Evolutionary conservation across 2,797 vertebrate genomes (phyloP).

Genomic region (Clarias laeviceps): DNA sequence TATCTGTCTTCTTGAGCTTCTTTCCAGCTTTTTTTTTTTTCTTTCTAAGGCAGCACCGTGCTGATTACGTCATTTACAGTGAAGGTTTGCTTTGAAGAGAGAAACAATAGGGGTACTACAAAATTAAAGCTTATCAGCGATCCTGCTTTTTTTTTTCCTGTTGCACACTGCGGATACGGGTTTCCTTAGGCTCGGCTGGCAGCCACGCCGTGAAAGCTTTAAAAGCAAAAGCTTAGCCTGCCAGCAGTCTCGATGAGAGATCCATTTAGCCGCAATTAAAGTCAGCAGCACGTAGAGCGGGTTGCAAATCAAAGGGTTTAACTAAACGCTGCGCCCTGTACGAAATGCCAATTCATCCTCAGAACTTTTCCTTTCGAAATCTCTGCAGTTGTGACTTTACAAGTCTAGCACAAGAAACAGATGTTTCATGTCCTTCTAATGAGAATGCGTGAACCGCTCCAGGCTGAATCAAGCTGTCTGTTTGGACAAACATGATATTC

Average conservation of each 20-base stretch:
- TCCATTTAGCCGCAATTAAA: conserved; percentile 57
- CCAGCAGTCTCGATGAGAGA: conserved; percentile 46
- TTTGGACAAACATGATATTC: background rate
- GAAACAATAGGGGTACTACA: conserved; percentile 31
- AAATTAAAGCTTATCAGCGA: conserved; percentile 50
- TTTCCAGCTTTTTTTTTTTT: background rate
- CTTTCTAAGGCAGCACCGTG: background rate
- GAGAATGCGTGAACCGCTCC: background rate
- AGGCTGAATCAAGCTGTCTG: conserved; percentile 2
- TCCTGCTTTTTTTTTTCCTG: background rate
- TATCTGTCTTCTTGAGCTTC: too few relatives aligned
- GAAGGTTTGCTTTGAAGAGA: conserved; percentile 43
- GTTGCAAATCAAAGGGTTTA: conserved; percentile 47
- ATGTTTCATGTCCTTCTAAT: conserved; percentile 6
- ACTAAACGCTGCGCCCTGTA: conserved; percentile 28
- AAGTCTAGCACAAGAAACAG: background rate
- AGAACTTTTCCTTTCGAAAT: conserved; percentile 14
- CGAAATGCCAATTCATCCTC: conserved; percentile 27
- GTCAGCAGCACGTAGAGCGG: conserved; percentile 28
- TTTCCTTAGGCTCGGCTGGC: conserved; percentile 23
- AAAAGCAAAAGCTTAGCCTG: conserved; percentile 33
- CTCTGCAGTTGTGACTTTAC: conserved; percentile 2
- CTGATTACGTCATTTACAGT: conserved; percentile 30
- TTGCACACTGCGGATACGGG: conserved; percentile 20
- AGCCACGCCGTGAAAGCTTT: conserved; percentile 31